phyloP scores from a whole-genome alignment of 2,113 vertebrate species.

The Alouatta palliata region DNA sequence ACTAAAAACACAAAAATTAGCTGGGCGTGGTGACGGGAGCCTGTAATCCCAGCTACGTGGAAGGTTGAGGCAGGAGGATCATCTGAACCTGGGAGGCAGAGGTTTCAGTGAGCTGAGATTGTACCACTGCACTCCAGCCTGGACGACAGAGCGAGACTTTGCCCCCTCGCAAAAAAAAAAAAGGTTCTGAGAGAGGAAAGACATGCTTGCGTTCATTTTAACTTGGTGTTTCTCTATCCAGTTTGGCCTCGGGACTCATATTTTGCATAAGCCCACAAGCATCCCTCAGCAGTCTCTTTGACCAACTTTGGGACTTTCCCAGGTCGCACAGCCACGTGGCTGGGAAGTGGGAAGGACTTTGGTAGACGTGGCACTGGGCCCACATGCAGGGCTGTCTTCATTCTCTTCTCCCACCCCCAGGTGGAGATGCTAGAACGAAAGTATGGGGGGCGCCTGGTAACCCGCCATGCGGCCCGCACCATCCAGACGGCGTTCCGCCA shows the following conservation, averaged over 20 bases:
- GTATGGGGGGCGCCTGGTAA: conserved; percentile 99
- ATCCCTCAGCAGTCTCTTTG: background rate
- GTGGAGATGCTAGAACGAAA: conserved; percentile 99
- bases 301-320: background rate
- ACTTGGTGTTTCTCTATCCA: rapidly evolving
- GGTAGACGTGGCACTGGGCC: rapidly evolving
- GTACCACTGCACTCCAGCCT: background rate
- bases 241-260: background rate
- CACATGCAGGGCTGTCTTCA: background rate
- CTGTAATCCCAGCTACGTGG: too few relatives aligned
- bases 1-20: too few relatives aligned
- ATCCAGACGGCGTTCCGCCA: conserved; percentile 99
- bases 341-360: rapidly evolving
- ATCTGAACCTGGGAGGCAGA: background rate
- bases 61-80: too few relatives aligned
- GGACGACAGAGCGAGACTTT: background rate
- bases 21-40: too few relatives aligned
- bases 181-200: background rate
- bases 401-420: conserved; percentile 77
- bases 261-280: background rate
- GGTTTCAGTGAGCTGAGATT: background rate
- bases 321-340: rapidly evolving
- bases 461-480: conserved; percentile 96
- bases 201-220: background rate
- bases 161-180: background rate